Evolutionary conservation across 2,113 vertebrate genomes (phyloP), one percentile per base, ranked within the genome.

Genomic region (Silurus glanis): DNA sequence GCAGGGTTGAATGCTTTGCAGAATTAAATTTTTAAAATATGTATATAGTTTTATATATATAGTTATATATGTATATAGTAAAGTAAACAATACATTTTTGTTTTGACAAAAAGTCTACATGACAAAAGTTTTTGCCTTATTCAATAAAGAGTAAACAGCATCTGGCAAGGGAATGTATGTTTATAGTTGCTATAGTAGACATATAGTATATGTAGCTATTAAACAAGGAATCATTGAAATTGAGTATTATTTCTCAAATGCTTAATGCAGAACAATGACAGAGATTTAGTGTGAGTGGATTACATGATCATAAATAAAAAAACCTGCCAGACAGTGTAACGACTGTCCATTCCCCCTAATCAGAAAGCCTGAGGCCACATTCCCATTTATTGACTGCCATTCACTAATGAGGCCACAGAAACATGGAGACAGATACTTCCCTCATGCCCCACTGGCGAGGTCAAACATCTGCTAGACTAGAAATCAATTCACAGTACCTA

Each of bases 351-450:
- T 23, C 47, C 66, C 37, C 47, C 51, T 80, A 61, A 80, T 67
- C 76, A 69, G 45, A 28, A 59, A 23, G 59, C 81, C 83, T 17
- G 72, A 25, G 47, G 75, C 80, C 79, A 58, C 87, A 71, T 80
- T 83, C 83, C 62, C 86, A 89, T 75, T 83, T 87, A 90, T 83
- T 80, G 87, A 90, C 89, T 83, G 80, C 56, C 67, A 51, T 56
- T 85, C 61, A 80, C 87, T 90, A 90, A 87, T 82, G 83, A 90
- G 87, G 83, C 84, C 61, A 82, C 87, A 86, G 71, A 64, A 85
- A 88, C 89, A 58, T 14, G 58, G 37, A 89, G 83, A 87, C 17
- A 83, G 83, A 87, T 84, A 61, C 76, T 23, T 83, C 79, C 83
- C 83, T 71, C 37, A 59, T 79, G 83, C 81, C 80, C 83, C 76